phyloP scores from a whole-genome alignment of 2,113 vertebrate genomes.

The Vicugna pacos region DNA sequence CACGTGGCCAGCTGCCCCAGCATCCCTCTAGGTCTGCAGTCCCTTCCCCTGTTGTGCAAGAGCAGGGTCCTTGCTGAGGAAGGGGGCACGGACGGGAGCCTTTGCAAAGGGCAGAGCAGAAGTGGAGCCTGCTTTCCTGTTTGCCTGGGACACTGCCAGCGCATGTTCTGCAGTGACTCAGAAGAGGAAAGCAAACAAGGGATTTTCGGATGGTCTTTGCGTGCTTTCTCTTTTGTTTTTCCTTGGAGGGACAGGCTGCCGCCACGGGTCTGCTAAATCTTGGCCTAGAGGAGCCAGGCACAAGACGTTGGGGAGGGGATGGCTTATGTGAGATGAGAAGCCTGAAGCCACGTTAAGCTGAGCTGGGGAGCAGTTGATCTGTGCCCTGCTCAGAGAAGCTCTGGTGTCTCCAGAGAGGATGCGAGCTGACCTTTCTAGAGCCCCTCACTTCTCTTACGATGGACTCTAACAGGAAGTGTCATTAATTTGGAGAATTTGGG shows the following conservation, averaged over 20 bases:
- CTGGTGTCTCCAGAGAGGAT: background rate
- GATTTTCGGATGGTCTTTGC: conserved; percentile 74
- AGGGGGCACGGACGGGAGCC: background rate
- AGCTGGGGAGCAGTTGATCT: conserved; percentile 2
- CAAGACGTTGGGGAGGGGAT: background rate
- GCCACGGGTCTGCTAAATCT: background rate
- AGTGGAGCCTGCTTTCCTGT: background rate
- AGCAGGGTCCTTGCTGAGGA: background rate
- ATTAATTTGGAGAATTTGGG: background rate
- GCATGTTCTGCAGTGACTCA: background rate
- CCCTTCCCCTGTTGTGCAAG: background rate
- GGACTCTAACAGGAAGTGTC: background rate
- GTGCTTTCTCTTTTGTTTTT: conserved; percentile 49
- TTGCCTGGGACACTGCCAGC: conserved; percentile 50
- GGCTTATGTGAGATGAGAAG: conserved; percentile 57
- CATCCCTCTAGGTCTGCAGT: accelerated
- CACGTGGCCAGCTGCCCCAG: accelerated
- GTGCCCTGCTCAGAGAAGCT: background rate
- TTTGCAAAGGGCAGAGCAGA: conserved; percentile 23
- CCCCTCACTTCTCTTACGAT: background rate
- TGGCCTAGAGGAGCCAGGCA: conserved; percentile 41
- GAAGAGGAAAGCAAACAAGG: conserved; percentile 62
- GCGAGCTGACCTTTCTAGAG: conserved; percentile 17
- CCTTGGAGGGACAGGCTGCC: background rate
- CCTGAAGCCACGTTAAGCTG: background rate